Conservation (phyloP, 2,888 invertebrate species). For the Atherix ibis region DNA sequence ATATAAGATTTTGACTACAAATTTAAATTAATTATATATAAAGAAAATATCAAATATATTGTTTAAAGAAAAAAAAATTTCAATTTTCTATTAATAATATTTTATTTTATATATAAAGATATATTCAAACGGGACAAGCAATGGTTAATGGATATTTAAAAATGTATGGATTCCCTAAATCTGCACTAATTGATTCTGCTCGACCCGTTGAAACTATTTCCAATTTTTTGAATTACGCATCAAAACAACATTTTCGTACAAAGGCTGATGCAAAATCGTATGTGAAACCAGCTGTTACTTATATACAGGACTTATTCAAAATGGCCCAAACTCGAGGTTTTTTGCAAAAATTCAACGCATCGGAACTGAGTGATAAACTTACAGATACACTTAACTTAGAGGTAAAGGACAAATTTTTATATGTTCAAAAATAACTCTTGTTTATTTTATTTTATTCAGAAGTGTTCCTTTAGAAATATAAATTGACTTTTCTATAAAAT, state of each 20-base stretch:
- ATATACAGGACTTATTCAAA: constrained; percentile 52
- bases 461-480: no score
- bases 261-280: constrained; percentile 57
- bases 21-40: no score
- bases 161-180: constrained; percentile 57
- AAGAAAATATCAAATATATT: no score
- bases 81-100: no score
- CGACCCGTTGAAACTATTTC: constrained; percentile 56
- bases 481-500: background rate
- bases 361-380: constrained; percentile 55
- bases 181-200: constrained; percentile 48
- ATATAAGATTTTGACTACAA: no score
- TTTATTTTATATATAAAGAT: constrained; percentile 36
- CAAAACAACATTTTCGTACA: constrained; percentile 52
- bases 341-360: constrained; percentile 48
- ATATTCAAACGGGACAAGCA: constrained; percentile 49
- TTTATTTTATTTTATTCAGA: background rate
- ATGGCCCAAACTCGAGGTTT: constrained; percentile 54
- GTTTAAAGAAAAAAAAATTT: no score
- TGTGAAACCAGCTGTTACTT: constrained; percentile 58
- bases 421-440: background rate
- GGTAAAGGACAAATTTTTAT: constrained; percentile 17
- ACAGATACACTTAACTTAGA: constrained; percentile 70
- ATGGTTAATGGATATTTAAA: constrained; percentile 61
- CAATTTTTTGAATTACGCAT: constrained; percentile 47